Evolutionary conservation across 2,113 vertebrate genomes (phyloP), one percentile per base, ranked within the genome.

Genomic region (Galbula dea): DNA sequence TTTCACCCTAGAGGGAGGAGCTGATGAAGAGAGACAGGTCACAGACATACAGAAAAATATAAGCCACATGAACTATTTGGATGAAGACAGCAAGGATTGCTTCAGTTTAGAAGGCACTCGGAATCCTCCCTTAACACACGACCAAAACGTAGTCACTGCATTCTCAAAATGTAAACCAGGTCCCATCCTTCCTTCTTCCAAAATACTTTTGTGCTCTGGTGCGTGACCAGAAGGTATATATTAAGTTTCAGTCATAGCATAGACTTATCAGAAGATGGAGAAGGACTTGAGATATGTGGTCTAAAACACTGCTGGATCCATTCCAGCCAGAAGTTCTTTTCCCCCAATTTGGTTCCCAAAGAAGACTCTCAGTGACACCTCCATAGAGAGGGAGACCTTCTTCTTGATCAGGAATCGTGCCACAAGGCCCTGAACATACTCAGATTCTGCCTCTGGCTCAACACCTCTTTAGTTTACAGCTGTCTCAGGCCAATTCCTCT

Each of bases 161-260:
- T 59, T 76, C 45, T 15, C 49, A 77, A 90, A 77, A 61, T 18
- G 13, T 23, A 32, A 83, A 74, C 54, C 9, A 45, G 17, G 6
- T 30, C 30, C 59, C 13, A 46, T 34, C 3, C 6, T 39, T n/a
- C 21, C 16, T 65, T 74, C 16, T 76, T 36, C 13, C 17, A 41
- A 45, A 83, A 86, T 29, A 11, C 2, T 41, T 65, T 52, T 68
- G 23, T 86, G 12, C 5, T 71, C 20, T 67, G 32, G 29, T 5
- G 3, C 27, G 62, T 49, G 32, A 62, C 29, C 26, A 66, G 34
- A 49, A 71, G 2, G 19, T 13, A 58, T 20, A 11, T 57, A 17
- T 10, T 59, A 34, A 48, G n/a, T 61, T 74, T 61, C 65, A 74
- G 32, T n/a, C 46, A 66, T 10, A 73, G 6, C 0, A 0, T 16